Evolutionary conservation across 2,113 vertebrate genomes (phyloP).

Genomic region (Aramus guarauna): DNA sequence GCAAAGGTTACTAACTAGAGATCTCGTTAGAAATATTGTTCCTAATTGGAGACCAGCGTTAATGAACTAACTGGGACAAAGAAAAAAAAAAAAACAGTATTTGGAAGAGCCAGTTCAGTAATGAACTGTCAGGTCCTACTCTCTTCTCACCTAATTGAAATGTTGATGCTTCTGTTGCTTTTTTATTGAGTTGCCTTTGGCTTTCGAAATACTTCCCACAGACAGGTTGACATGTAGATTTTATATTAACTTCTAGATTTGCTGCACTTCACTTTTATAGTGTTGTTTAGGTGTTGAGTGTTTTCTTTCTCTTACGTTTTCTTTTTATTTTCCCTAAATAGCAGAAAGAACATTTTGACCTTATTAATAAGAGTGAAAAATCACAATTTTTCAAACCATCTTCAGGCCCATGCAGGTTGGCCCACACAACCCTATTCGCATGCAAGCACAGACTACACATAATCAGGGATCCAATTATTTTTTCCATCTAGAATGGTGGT

Average conservation of each 20-base stretch:
- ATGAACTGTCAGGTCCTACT: slow-evolving; percentile 27
- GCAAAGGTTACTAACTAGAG: not conserved
- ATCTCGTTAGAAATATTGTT: not conserved
- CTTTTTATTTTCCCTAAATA: not conserved
- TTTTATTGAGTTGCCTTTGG: slow-evolving; percentile 62
- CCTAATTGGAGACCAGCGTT: slow-evolving; percentile 52
- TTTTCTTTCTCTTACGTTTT: fast-evolving
- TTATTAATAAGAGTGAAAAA: slow-evolving; percentile 26
- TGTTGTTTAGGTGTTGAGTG: not conserved
- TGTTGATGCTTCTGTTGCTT: slow-evolving; percentile 6
- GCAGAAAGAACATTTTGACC: slow-evolving; percentile 48
- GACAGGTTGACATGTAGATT: slow-evolving; percentile 54
- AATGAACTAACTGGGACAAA: slow-evolving; percentile 56
- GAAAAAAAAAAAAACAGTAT: not conserved
- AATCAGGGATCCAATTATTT: not conserved
- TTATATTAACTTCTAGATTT: slow-evolving; percentile 48
- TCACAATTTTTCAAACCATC: not conserved
- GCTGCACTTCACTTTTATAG: slow-evolving; percentile 17
- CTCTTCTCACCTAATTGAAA: slow-evolving; percentile 63
- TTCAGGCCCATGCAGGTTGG: not conserved
- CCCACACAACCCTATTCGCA: not conserved
- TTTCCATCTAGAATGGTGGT: not conserved
- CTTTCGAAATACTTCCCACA: slow-evolving; percentile 47
- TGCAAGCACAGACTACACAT: not conserved
- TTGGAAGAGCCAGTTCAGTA: not conserved